Conservation (phyloP, 2,888 invertebrate species). For the Drosophila longiperda region DNA sequence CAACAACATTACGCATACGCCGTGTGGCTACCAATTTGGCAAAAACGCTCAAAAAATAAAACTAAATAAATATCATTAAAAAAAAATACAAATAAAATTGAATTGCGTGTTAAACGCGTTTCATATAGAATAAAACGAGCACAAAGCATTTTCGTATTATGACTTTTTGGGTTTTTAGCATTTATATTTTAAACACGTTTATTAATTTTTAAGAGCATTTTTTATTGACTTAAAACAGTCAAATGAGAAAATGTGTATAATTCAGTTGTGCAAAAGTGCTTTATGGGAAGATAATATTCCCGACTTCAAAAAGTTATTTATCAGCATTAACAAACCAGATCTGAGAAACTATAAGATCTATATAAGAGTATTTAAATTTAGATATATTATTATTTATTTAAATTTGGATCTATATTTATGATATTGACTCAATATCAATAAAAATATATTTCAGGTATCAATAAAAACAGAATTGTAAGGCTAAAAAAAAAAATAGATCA, state of each 20-base stretch:
- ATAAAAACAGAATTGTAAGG: neutral
- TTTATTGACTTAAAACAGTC: neutral
- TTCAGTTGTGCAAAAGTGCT: neutral
- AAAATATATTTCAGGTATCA: neutral
- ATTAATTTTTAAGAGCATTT: neutral
- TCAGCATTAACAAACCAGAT: neutral
- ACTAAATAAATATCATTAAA: conserved; percentile 42
- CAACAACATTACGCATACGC: conserved; percentile 70
- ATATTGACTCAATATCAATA: neutral
- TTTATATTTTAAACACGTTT: neutral
- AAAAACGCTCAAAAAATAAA: conserved; percentile 7
- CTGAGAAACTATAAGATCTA: no score
- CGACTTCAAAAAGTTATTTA: neutral
- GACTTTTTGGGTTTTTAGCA: neutral
- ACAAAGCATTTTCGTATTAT: neutral
- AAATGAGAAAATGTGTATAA: neutral
- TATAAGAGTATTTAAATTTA: no score
- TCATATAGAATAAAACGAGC: conserved; percentile 6
- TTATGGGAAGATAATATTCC: neutral
- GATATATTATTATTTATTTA: no score
- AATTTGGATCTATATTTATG: no score
- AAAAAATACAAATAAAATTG: neutral
- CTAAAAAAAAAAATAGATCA: neutral
- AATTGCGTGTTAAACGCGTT: conserved; percentile 58
- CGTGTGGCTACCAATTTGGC: conserved; percentile 63